Evolutionary conservation across 2,888 invertebrate species (phyloP), one percentile per base, ranked within the genome.

Genomic region (Philereme vetulata): DNA sequence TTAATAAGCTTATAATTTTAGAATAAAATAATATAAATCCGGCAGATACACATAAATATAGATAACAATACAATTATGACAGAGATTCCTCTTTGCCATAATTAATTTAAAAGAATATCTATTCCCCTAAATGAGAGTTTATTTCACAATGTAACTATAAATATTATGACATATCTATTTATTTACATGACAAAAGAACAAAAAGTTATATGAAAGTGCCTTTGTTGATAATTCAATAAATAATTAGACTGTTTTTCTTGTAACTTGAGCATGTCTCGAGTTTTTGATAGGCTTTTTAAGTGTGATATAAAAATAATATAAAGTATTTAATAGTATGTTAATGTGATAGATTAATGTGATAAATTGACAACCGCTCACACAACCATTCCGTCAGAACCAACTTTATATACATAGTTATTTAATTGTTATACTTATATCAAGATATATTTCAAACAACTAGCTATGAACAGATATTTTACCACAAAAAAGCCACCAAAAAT

Each of bases 291-390:
- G 54, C 53, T 62, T 46, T 21, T 46, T 56, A 49, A 32, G 54
- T 62, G 62, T 58, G 57, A 62, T 62, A 61, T 52, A 57, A 57
- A 46, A 51, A 51, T 62, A 51, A 53, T 55, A 54, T 61, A 51
- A 58, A 57, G 62, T 62, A 55, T 62, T 58, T 62, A 47, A 57
- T 57, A 58, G 57, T 62, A 62, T 62, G 42, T 48, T 51, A 40
- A 60, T 68, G 68, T 68, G 66, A 66, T 66, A 62, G 46, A 57
- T 60, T 53, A 35, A 48, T 61, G 61, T 68, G 58, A 66, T 65
- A 60, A 50, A 58, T 55, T 64, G 62, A 66, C 65, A 62, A 44
- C 47, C 32, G 43, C 43, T 56, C 11, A 50, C 35, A 38, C 38
- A 58, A 62, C 54, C 54, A 58, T 62, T 62, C 62, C 62, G 62